Evolutionary conservation across 1,140 invertebrate species (phyloP), one percentile per base, ranked within the genome.

Genomic region (Megathymus violae): DNA sequence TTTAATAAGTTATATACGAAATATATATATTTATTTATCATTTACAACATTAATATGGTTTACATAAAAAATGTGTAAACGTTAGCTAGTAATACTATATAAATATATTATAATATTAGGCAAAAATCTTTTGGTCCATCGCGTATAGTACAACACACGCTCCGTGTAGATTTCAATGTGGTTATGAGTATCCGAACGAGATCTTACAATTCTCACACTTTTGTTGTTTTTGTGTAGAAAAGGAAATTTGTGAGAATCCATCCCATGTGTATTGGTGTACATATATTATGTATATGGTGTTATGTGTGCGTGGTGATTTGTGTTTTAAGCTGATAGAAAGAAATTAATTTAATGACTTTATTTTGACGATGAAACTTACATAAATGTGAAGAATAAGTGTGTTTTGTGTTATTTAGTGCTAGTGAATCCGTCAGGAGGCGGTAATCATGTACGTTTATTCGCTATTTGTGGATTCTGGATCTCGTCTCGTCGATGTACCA

Each of bases 391-490:
- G 68, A 88, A 87, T 83, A 74, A 77, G 67, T 72, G 79, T 82
- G 82, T 86, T 82, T 89, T 81, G 88, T 89, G 85, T 84, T 85
- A 88, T 86, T 79, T 84, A 89, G 88, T 88, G 86, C 77, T 78
- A 86, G 85, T 84, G 80, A 85, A 84, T 83, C 86, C 88, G 88
- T 91, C 88, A 87, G 75, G 74, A 89, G 88, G 86, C 88, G 88
- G 85, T 88, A 91, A 89, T 89, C 86, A 85, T 88, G 86, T 89
- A 89, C 81, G 88, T 91, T 89, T 85, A 83, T 84, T 89, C 74
- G 86, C 88, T 91, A 91, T 91, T 89, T 90, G 88, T 89, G 88
- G 88, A 91, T 88, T 90, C 88, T 91, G 90, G 82, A 91, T 91
- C 77, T 88, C 87, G 82, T 90, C 80, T 88, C 86, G 80, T 89